Base-by-base conservation (phyloP, 2,888 invertebrate genomes). In the Antitype chi region DNA sequence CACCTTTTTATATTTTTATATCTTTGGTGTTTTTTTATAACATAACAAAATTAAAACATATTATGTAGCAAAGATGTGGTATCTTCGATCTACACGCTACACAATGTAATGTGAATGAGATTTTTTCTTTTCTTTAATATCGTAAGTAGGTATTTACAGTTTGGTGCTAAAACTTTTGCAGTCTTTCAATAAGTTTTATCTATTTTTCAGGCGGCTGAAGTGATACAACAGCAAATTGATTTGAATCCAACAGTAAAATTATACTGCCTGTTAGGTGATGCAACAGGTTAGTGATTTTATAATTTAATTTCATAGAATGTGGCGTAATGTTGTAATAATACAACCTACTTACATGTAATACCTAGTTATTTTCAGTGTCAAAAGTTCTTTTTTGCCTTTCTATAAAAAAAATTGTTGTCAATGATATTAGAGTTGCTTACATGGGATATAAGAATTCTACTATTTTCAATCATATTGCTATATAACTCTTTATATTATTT, bases 251-350 rank as follows among this genome's bases (percentile, higher is more conserved):
- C 98, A 0, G 98, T 99, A 0, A 98, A 98, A 92, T 94, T 99
- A 38, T 98, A 98, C 96, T 99, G 99, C 93, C 97, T 99, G 60
- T 97, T 99, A n/a, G 99, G 99, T 7, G 99, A 99, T 94, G 98
- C 98, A 2, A 97, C 97, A 78, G 97, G 97, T 96, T 88, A 72
- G 72, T 74, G n/a, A 28, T 76, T 53, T 47, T n/a, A 20, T 13
- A 0, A 60, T 32, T 32, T 60, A 0, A 32, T 9, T 60, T 32
- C 20, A 23, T 32, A 11, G 11, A 60, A 60, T 32, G 5, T 60
- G 20, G 60, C 20, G 20, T 32, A 20, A 32, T 11, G 9, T 60
- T 32, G 11, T 20, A 11, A 32, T 32, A 32, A 32, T 20, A 20
- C 8, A 59, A 60, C 32, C 5, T 25, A 57, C 6, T 60, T 28